Conservation (phyloP, 2,113 vertebrate genomes). For the Tauraco erythrolophus region DNA sequence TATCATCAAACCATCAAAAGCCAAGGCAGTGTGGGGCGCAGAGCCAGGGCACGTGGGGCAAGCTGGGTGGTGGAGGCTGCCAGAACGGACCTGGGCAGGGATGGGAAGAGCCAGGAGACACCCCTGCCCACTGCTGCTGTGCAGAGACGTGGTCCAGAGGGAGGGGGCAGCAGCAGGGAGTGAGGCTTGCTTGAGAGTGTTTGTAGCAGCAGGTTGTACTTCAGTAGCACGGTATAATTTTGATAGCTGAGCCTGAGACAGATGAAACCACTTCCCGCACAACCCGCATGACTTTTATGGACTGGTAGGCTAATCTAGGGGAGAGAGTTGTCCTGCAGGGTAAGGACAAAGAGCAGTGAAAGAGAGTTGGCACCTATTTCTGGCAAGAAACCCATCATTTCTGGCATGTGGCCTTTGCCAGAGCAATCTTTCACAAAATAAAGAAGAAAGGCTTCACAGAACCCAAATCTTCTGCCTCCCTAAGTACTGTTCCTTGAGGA, state of each 20-base stretch:
- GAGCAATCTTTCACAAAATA: neutral
- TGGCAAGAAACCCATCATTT: neutral
- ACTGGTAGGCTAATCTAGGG: accelerated
- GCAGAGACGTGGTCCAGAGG: neutral
- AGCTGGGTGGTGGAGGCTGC: neutral
- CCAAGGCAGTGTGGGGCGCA: neutral
- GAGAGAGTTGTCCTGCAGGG: neutral
- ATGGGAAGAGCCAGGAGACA: neutral
- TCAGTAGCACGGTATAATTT: neutral
- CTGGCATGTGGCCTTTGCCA: neutral
- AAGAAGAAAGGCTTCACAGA: neutral
- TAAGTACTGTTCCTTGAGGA: neutral
- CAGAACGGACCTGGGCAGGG: neutral
- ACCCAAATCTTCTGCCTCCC: neutral
- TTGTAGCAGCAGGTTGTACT: neutral
- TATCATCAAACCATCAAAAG: neutral
- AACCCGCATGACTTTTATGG: neutral
- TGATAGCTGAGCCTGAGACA: neutral
- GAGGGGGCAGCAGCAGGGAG: neutral
- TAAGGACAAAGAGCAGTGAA: neutral
- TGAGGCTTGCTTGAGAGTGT: neutral
- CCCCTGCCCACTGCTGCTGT: neutral
- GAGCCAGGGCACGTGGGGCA: neutral
- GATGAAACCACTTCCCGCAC: neutral
- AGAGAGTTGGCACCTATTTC: neutral